phyloP scores from a whole-genome alignment of 1,140 invertebrate species.

The Prorops nasuta region DNA sequence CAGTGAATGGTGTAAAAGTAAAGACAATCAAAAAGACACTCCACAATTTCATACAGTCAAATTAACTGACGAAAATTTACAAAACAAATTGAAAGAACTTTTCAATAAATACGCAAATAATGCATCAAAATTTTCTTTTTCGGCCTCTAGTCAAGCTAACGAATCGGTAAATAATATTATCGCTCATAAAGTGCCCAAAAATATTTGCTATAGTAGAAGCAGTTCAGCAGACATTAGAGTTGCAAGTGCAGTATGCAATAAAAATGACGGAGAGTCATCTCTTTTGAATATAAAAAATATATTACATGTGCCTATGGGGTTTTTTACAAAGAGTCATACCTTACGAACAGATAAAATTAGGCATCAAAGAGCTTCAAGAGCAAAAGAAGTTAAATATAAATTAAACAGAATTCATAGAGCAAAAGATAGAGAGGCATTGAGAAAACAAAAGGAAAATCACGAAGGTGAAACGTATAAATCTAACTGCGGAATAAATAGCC shows the following conservation, averaged over 20 bases:
- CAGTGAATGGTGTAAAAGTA: neutral
- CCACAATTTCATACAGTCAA: constrained; percentile 9
- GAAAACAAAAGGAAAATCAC: neutral
- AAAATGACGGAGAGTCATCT: constrained; percentile 21
- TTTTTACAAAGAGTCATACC: neutral
- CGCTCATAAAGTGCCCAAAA: constrained; percentile 24
- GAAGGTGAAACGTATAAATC: neutral
- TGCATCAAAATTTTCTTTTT: constrained; percentile 20
- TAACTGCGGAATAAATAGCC: too few relatives aligned
- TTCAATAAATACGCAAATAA: constrained; percentile 26
- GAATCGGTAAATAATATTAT: constrained; percentile 28
- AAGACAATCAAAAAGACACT: neutral
- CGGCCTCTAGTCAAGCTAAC: constrained; percentile 30
- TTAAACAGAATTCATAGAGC: neutral
- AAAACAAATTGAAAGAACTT: constrained; percentile 16
- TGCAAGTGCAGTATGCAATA: constrained; percentile 16
- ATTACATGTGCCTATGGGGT: neutral
- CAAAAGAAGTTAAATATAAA: neutral
- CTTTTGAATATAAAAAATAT: constrained; percentile 3
- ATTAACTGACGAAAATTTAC: constrained; percentile 17
- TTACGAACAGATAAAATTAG: neutral
- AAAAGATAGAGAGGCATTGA: neutral
- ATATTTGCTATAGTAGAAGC: constrained; percentile 21
- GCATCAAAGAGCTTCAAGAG: neutral
- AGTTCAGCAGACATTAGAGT: constrained; percentile 23